A percentile compares a stretch with the other conserved stretches of the same genome.
Conservation (phyloP, 92 coral and sea anemone species). For the Plumapathes pennacea region DNA sequence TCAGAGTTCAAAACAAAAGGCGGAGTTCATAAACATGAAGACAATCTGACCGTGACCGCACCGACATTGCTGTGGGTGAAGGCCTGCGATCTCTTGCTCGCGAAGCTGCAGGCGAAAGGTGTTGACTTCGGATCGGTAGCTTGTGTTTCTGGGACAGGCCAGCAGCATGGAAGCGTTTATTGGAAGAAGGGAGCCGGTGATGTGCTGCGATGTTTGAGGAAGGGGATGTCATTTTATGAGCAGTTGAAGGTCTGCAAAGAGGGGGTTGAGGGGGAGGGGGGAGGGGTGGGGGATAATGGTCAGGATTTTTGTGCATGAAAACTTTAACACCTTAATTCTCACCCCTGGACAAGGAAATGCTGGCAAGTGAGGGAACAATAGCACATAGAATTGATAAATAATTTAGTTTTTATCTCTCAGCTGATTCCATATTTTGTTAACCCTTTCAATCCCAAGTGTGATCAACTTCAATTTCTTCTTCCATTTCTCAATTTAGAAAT, state of each 20-base stretch:
- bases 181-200: constrained; percentile 81
- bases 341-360: no score
- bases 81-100: constrained; percentile 81
- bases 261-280: no score
- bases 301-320: no score
- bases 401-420: neutral
- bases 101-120: constrained; percentile 64
- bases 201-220: constrained; percentile 51
- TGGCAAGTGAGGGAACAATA: no score
- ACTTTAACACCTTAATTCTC: no score
- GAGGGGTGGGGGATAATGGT: no score
- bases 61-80: constrained; percentile 90
- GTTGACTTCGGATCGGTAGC: constrained; percentile 71
- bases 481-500: no score
- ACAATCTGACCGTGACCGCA: constrained; percentile 78
- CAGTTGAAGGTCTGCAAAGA: constrained; percentile 76
- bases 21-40: constrained; percentile 79
- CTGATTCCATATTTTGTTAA: constrained; percentile 4
- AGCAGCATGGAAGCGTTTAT: constrained; percentile 98
- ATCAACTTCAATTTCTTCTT: no score
- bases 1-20: constrained; percentile 88
- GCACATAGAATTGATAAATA: no score
- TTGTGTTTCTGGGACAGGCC: constrained; percentile 96
- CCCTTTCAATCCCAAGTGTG: neutral
- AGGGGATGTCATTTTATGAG: constrained; percentile 62